A percentile compares a stretch with the other conserved stretches of the same genome.
phyloP scores from a whole-genome alignment of 2,797 vertebrate species.

The Anomalospiza imberbis region DNA sequence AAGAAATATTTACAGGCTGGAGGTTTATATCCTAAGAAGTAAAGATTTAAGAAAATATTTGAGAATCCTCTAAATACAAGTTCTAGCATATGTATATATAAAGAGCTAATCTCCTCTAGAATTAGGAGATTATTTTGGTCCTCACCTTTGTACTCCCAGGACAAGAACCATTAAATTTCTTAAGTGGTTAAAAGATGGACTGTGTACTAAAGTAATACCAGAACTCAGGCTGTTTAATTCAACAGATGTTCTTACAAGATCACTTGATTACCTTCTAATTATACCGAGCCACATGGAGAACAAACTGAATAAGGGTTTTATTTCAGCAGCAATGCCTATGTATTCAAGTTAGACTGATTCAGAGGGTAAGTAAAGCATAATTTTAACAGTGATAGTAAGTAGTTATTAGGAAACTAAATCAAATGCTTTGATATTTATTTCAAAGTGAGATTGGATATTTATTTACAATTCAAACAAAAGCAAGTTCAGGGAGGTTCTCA shows the following conservation, averaged over 20 bases:
- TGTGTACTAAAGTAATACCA: neutral
- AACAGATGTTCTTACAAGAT: neutral
- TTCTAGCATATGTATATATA: neutral
- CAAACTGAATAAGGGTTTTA: neutral
- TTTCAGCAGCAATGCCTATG: neutral
- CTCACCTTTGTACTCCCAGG: neutral
- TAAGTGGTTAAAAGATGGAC: neutral
- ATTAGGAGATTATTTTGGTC: neutral
- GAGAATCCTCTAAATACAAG: neutral
- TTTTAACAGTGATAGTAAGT: neutral
- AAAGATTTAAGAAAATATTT: neutral
- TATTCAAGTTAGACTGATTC: neutral
- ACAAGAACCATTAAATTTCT: neutral
- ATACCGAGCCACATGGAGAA: neutral
- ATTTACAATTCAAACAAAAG: neutral
- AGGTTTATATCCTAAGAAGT: neutral
- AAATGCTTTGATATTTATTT: neutral
- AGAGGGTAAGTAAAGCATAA: neutral
- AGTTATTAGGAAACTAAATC: neutral
- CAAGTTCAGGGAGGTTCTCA: neutral
- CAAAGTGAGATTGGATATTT: neutral
- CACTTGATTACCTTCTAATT: neutral
- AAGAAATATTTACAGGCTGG: neutral
- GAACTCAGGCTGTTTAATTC: neutral
- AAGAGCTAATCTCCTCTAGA: neutral